Evolutionary conservation across 2,888 invertebrate genomes (phyloP).

Genomic region (Saturnia pavonia): DNA sequence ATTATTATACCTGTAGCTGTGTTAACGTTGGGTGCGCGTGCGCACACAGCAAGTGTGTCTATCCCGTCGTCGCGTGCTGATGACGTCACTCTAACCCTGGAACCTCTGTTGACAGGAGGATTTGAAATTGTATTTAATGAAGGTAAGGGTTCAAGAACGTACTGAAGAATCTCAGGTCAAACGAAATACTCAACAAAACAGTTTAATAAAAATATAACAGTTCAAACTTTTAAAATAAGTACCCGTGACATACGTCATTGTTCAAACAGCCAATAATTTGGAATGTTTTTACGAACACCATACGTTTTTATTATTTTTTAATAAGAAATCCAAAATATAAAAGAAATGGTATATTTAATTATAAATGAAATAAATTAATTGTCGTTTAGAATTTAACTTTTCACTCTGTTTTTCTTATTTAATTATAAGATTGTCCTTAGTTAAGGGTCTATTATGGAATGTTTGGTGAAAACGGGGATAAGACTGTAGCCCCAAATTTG

Average conservation of each 20-base stretch:
- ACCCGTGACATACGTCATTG: neutral
- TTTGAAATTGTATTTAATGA: constrained; percentile 53
- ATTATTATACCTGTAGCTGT: constrained; percentile 39
- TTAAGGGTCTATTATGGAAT: no score
- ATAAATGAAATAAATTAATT: no score
- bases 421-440: no score
- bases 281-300: neutral
- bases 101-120: constrained; percentile 67
- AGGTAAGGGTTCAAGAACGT: constrained; percentile 37
- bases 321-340: no score
- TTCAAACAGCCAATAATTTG: neutral
- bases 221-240: no score
- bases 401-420: no score
- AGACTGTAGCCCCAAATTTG: no score
- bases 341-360: no score
- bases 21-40: constrained; percentile 51
- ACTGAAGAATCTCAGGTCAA: neutral
- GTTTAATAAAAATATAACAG: neutral
- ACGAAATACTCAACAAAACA: neutral
- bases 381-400: no score
- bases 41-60: constrained; percentile 41
- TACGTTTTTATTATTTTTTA: no score
- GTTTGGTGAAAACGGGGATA: no score
- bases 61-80: constrained; percentile 42
- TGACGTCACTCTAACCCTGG: constrained; percentile 58